Base-by-base conservation (phyloP, 2,797 vertebrate genomes). In the Salarias fasciatus region DNA sequence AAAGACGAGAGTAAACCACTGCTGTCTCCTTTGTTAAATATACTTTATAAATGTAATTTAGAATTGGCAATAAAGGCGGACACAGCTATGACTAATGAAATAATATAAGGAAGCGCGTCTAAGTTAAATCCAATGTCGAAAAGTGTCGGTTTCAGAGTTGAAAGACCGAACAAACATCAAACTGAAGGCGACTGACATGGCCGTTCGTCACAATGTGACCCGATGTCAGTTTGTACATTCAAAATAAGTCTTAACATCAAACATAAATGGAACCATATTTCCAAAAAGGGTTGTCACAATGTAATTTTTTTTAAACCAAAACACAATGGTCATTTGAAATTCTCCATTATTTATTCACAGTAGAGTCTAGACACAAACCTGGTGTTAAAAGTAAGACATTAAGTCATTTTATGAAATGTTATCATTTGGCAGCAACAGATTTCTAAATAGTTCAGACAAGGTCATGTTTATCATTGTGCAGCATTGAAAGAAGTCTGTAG, bases 101-200 rank as follows among this genome's bases (percentile, higher is more conserved):
- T n/a, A n/a, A n/a, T n/a, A n/a, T n/a, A n/a, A 14, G 46, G 48
- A 51, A 53, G 11, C 11, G 6, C 0, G 3, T 30, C 35, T 37
- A 56, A 70, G 29, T 36, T 49, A 66, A 74, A 71, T 38, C n/a
- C 51, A 45, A 33, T 51, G 45, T 44, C 60, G 43, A 9, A 63
- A 72, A 49, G 55, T n/a, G n/a, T n/a, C n/a, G n/a, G 52, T 36
- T 60, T 57, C 62, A 72, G 72, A 51, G 4, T 41, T 5, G 6
- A 63, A 44, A 68, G 11, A 53, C 9, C 18, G 59, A 69, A 53
- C 71, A 45, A 7, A 41, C 35, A 62, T 78, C 54, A 72, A 3
- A 77, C 35, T 18, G 42, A 40, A 54, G 36, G 45, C 52, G 64
- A 77, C 30, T 44, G 69, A 63, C 44, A 6, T 18, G 24, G 12